Conservation (phyloP, 2,113 vertebrate genomes). For the Scomber japonicus region DNA sequence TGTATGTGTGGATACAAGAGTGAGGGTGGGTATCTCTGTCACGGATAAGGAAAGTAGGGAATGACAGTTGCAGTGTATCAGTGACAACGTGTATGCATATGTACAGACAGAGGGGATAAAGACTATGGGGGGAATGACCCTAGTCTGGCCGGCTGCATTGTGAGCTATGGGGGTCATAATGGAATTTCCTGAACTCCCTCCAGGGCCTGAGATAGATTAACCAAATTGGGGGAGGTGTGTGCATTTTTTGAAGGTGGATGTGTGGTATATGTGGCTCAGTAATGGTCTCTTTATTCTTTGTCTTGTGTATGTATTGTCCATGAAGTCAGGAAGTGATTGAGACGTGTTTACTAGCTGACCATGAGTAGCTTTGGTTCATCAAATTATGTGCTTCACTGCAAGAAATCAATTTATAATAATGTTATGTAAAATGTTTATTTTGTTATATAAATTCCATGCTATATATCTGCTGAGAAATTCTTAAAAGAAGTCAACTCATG, state of each 20-base stretch:
- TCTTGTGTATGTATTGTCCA: slow-evolving; percentile 19
- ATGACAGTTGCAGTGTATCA: slow-evolving; percentile 22
- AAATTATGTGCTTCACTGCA: slow-evolving; percentile 10
- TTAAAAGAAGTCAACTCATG: neutral
- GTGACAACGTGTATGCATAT: slow-evolving; percentile 4
- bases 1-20: neutral
- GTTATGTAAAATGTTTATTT: neutral
- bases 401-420: slow-evolving; percentile 1
- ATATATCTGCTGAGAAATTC: neutral
- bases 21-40: slow-evolving; percentile 1
- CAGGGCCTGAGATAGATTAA: slow-evolving; percentile 77
- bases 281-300: slow-evolving; percentile 14
- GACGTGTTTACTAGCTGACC: slow-evolving; percentile 14
- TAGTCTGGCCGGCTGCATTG: slow-evolving; percentile 76
- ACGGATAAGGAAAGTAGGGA: neutral
- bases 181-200: slow-evolving; percentile 79
- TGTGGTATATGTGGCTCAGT: slow-evolving; percentile 31
- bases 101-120: slow-evolving; percentile 61
- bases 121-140: slow-evolving; percentile 56
- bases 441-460: neutral
- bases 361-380: slow-evolving; percentile 15
- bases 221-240: slow-evolving; percentile 62
- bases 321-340: slow-evolving; percentile 26
- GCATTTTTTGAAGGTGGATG: slow-evolving; percentile 50
- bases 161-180: slow-evolving; percentile 76